Conservation (phyloP, 2,113 vertebrate genomes). For the Baryphthengus martii region DNA sequence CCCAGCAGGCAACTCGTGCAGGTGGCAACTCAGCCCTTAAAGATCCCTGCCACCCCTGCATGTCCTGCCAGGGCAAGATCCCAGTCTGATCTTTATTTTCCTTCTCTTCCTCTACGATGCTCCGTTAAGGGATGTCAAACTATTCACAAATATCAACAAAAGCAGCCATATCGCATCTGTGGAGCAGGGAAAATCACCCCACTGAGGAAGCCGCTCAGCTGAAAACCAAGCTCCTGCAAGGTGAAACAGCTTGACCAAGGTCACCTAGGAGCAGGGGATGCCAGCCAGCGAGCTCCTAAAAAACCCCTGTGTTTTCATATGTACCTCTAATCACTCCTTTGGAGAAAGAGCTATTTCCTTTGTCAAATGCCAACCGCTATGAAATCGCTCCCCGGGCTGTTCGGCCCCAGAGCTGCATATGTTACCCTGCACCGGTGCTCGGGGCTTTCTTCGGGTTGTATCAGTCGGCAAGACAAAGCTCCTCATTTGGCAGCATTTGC, state of each 20-base stretch:
- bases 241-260: constrained; percentile 2
- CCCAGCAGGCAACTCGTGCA: not conserved
- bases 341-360: constrained; percentile 2
- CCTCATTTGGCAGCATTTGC: constrained; percentile 17
- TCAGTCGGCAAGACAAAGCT: constrained; percentile 33
- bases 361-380: constrained; percentile 27
- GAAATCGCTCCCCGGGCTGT: constrained; percentile 11
- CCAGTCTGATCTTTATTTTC: not conserved
- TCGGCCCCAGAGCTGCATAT: constrained; percentile 1
- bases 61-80: not conserved
- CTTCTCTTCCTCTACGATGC: not conserved
- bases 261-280: not conserved
- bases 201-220: not conserved
- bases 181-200: not conserved
- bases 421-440: not conserved
- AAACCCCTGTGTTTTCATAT: not conserved
- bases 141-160: not conserved
- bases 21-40: not conserved
- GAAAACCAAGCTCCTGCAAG: not conserved
- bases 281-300: not conserved
- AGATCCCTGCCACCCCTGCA: not conserved
- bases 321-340: not conserved
- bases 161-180: not conserved
- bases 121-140: not conserved
- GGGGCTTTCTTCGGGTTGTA: constrained; percentile 30